Base-by-base conservation (phyloP, 2,888 invertebrate genomes). In the Allygus modestus region DNA sequence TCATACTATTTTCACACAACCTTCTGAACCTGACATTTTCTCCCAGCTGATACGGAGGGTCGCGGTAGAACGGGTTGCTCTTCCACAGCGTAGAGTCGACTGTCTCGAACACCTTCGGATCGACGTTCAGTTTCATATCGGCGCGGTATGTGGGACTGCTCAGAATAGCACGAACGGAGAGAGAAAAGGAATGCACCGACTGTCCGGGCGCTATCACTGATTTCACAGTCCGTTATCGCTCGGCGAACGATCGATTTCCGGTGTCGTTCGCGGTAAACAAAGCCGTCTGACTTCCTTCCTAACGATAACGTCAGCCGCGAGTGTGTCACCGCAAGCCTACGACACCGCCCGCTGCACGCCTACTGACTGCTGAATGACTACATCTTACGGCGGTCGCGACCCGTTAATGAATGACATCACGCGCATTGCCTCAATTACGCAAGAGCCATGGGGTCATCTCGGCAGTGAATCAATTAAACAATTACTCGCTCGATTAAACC, bases 1-100 rank as follows among this genome's bases (percentile, higher is more conserved):
- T 71, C 61, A 85, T 46, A 31, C 86, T 86, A 51, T 87, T 85
- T 17, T 87, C 87, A 46, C 86, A 86, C 37, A 87, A 81, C 15
- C 65, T 73, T 37, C 84, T 85, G 84, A 87, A 87, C 43, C 75
- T 61, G 0, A 85, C 85, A 61, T 85, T 85, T 75, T 85, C 33
- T 23, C 54, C 12, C 5, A n/a, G 20, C 43, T 75, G 79, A 26
- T 83, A 77, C 31, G 85, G 84, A 11, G 69, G 82, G 41, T 84
- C 85, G 12, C 54, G 69, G 43, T 87, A 87, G 33, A 83, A 81
- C 17, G 87, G 87, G 28, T 87, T 87, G 51, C 69, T 85, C 83
- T 84, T 83, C 87, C 87, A 87, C 0, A 79, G 15, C 33, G 85
- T 81, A 15, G 61, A 58, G 58, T 85, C 86, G n/a, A 26, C 31